Percentiles rank a stretch among this genome's conserved stretches.
phyloP scores from a whole-genome alignment of 2,113 vertebrate species.

The Calypte anna region DNA sequence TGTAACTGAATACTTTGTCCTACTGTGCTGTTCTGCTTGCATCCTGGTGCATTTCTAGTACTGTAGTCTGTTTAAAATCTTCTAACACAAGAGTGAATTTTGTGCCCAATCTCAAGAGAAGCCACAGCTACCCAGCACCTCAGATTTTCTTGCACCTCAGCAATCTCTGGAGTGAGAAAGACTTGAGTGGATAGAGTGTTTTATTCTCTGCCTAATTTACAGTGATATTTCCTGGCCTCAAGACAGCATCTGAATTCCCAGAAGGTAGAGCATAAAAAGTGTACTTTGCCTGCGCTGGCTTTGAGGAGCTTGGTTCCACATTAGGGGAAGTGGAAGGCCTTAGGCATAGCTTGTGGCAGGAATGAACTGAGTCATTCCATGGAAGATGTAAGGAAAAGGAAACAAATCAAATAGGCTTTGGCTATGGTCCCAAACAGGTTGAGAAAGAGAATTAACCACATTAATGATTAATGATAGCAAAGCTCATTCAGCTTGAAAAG shows the following conservation, averaged over 20 bases:
- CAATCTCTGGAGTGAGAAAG: not conserved
- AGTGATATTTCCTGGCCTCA: not conserved
- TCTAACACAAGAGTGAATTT: rapidly evolving
- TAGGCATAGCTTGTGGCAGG: not conserved
- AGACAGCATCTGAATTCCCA: not conserved
- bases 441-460: not conserved
- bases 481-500: constrained; percentile 37
- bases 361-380: not conserved
- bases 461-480: constrained; percentile 57
- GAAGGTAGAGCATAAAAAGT: not conserved
- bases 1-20: not conserved
- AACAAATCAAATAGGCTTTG: not conserved
- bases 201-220: not conserved
- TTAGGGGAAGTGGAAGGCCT: not conserved
- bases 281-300: not conserved
- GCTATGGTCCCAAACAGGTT: not conserved
- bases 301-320: not conserved
- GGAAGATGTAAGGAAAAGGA: not conserved
- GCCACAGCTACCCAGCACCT: not conserved
- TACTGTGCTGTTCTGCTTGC: not conserved
- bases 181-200: not conserved
- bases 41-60: not conserved
- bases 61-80: not conserved
- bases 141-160: not conserved
- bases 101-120: not conserved